Evolutionary conservation across 2,113 vertebrate genomes (phyloP).

Genomic region (Melierax canorus): DNA sequence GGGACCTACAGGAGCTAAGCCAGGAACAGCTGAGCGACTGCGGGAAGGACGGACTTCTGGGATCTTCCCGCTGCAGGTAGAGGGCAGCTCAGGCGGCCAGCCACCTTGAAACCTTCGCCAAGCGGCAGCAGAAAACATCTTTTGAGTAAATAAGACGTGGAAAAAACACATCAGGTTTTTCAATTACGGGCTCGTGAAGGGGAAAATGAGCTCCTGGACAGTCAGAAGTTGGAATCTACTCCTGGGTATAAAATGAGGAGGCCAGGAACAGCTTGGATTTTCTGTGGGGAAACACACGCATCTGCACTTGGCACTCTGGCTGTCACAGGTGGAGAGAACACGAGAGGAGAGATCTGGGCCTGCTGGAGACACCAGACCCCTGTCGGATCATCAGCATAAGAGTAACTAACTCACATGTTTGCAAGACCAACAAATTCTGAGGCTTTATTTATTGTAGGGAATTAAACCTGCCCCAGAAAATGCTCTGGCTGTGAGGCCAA

Average conservation of each 20-base stretch:
- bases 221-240: background rate
- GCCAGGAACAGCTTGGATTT: background rate
- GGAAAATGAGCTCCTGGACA: background rate
- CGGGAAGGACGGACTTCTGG: background rate
- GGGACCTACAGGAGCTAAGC: background rate
- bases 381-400: background rate
- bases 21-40: background rate
- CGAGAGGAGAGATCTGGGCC: background rate
- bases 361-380: background rate
- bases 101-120: accelerated
- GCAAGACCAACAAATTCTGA: background rate
- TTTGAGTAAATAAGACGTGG: background rate
- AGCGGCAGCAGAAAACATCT: accelerated
- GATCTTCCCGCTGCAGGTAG: background rate
- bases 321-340: background rate
- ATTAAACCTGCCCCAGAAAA: background rate
- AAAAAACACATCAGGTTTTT: background rate
- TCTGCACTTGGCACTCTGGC: background rate
- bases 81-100: background rate
- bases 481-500: background rate
- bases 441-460: background rate
- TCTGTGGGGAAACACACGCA: background rate
- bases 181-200: background rate
- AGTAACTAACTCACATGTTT: background rate
- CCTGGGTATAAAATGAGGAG: background rate